Conservation (phyloP, 2,113 vertebrate species). For the Aldabrachelys gigantea region DNA sequence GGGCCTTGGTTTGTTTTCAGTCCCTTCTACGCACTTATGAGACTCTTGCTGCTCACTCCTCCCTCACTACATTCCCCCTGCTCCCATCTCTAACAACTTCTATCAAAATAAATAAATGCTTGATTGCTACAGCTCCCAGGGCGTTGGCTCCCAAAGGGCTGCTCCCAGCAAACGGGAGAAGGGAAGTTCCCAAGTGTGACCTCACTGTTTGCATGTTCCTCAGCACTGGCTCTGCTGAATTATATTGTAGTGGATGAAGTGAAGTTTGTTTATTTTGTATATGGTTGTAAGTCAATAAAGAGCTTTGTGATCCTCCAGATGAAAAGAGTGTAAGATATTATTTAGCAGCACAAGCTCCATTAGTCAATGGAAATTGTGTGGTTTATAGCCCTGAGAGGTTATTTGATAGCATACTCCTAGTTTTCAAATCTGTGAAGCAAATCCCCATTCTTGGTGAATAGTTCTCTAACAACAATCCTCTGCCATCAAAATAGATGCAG, state of each 20-base stretch:
- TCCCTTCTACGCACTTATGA: neutral
- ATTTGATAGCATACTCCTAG: conserved; percentile 55
- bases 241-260: neutral
- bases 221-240: neutral
- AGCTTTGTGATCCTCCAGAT: neutral
- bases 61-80: conserved; percentile 44
- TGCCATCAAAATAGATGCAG: conserved; percentile 39
- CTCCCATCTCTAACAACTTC: conserved; percentile 32
- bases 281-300: accelerated
- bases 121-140: neutral
- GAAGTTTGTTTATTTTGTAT: neutral
- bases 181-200: neutral
- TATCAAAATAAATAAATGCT: conserved; percentile 14
- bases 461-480: conserved; percentile 32
- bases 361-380: conserved; percentile 35
- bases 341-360: conserved; percentile 43
- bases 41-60: conserved; percentile 35
- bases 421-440: conserved; percentile 64
- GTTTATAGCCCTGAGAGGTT: conserved; percentile 44
- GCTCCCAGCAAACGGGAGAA: neutral
- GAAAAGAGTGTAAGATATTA: neutral
- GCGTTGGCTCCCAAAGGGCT: neutral
- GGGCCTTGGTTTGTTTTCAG: neutral
- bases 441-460: conserved; percentile 47
- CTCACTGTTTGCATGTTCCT: neutral